Evolutionary conservation across 2,797 vertebrate species (phyloP), one percentile per base, ranked within the genome.

Genomic region (Melanotaenia nigrans): DNA sequence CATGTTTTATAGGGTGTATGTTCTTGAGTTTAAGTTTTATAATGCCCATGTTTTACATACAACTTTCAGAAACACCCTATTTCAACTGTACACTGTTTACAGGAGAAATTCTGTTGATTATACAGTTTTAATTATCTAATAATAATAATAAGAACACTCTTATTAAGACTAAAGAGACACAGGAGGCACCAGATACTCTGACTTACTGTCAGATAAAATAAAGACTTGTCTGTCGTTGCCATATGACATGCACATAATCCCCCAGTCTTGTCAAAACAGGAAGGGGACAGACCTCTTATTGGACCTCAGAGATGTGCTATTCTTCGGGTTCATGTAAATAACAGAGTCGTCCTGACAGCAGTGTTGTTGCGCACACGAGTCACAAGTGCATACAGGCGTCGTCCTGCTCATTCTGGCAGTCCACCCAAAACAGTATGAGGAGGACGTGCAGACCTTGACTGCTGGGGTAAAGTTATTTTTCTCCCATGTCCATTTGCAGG

Each of bases 401-500:
- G 55, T 53, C 73, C 58, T 30, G 78, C 77, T 75, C 83, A 68
- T n/a, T 13, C 14, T 63, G 78, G 83, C 69, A 82, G 59, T 38
- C 9, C 45, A 9, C 6, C 36, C 4, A 16, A 55, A 67, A 63
- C 65, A 16, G 7, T 14, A 61, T 1, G 0, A 65, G 12, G 45
- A 74, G 24, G 61, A 82, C 55, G 24, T 66, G 42, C 49, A 71
- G 78, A 11, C 81, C 77, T 60, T 77, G 84, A 77, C 75, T 57
- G 68, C 33, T 53, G 47, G 68, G 30, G 61, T 24, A 54, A 56
- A 20, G 47, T 32, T 35, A 57, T 80, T 75, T 51, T 69, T 82
- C 75, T 73, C 71, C 63, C 63, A 35, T 42, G 57, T 47, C 74
- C 79, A 71, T 28, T 65, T 77, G 59, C 56, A 67, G 78, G 81